phyloP scores from a whole-genome alignment of 2,113 vertebrate species.

The Pantherophis guttatus region DNA sequence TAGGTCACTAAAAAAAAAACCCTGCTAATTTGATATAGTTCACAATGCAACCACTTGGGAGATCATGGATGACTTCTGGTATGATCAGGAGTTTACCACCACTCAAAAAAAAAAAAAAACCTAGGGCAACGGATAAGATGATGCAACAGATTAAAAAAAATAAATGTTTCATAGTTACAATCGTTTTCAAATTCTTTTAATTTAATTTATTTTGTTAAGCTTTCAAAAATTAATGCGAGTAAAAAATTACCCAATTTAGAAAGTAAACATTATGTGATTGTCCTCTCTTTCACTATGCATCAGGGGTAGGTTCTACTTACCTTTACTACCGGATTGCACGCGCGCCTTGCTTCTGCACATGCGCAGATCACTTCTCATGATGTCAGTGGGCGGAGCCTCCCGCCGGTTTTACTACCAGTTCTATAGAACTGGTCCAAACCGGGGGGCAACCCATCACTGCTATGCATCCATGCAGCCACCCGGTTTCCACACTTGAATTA shows the following conservation, averaged over 20 bases:
- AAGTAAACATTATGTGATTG: background rate
- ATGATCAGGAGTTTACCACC: constrained; percentile 76
- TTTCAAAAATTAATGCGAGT: background rate
- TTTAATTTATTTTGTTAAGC: background rate
- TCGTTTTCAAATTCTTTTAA: background rate
- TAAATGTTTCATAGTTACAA: background rate
- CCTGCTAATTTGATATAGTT: constrained; percentile 86
- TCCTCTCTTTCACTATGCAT: background rate
- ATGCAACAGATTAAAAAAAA: background rate
- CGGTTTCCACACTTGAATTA: background rate
- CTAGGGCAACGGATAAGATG: background rate
- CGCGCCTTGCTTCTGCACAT: no score
- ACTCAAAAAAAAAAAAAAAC: constrained; percentile 58
- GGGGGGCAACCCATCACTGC: no score
- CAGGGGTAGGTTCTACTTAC: no score
- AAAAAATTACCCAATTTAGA: background rate
- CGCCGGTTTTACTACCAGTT: no score
- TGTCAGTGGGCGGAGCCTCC: no score
- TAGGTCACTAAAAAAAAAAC: constrained; percentile 68
- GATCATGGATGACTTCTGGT: constrained; percentile 77
- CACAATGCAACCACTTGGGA: constrained; percentile 89
- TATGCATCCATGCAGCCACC: background rate
- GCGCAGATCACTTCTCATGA: no score
- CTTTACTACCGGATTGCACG: no score
- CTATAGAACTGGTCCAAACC: no score